A percentile compares a stretch with the other conserved stretches of the same genome.
Evolutionary conservation across 2,113 vertebrate species (phyloP).

Genomic region (Eclectus roratus): DNA sequence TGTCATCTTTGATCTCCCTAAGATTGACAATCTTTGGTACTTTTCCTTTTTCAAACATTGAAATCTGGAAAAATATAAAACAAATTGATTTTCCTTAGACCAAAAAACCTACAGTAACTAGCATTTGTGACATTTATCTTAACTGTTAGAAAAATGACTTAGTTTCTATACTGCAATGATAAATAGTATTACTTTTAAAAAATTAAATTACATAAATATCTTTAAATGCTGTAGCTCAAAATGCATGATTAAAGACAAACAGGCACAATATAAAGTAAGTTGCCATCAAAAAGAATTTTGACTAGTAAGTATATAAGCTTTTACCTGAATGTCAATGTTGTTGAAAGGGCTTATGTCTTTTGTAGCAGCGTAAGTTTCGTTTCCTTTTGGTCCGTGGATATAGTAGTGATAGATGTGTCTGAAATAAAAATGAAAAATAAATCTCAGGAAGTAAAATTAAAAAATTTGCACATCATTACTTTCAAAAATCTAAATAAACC

Average conservation of each 20-base stretch:
- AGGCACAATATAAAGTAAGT: not conserved
- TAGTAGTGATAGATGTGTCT: constrained; percentile 97
- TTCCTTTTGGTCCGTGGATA: constrained; percentile 88
- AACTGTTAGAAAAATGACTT: not conserved
- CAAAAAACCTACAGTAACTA: not conserved
- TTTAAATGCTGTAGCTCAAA: not conserved
- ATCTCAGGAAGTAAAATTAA: not conserved
- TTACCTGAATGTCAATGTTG: constrained; percentile 88
- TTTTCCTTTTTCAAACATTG: constrained; percentile 82
- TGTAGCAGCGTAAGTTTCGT: constrained; percentile 46
- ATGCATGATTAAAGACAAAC: not conserved
- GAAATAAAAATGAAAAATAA: constrained; percentile 39
- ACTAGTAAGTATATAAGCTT: not conserved
- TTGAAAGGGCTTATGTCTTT: constrained; percentile 41
- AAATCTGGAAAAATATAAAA: constrained; percentile 79
- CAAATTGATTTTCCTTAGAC: not conserved
- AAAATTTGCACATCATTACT: not conserved
- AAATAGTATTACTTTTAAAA: not conserved
- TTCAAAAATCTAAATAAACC: not conserved
- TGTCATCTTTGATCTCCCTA: constrained; percentile 84
- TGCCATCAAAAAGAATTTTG: not conserved
- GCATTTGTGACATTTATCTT: not conserved
- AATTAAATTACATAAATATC: not conserved
- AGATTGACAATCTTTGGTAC: constrained; percentile 81
- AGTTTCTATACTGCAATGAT: not conserved